A percentile compares a stretch with the other conserved stretches of the same genome.
Evolutionary conservation across 1,140 invertebrate genomes (phyloP).

Genomic region (Cephus cinctus): DNA sequence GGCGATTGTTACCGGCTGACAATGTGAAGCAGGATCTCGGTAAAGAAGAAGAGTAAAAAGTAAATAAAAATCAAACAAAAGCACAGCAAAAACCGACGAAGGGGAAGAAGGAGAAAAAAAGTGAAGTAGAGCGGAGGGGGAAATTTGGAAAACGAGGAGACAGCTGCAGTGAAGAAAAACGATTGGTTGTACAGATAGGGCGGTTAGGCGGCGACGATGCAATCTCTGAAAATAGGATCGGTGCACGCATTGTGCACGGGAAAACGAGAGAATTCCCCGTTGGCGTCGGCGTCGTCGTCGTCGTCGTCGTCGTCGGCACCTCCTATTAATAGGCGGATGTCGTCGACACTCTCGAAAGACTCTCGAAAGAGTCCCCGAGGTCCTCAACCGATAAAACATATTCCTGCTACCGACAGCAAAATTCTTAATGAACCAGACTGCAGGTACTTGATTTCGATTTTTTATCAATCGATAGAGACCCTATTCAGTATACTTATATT

Average conservation of each 20-base stretch:
- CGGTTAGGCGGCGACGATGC: conserved; percentile 31
- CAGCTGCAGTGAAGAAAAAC: conserved; percentile 34
- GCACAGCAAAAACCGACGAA: too few species aligned
- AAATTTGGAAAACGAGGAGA: conserved; percentile 28
- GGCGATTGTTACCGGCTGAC: too few species aligned
- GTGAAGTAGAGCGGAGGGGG: too few species aligned
- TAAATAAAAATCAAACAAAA: too few species aligned
- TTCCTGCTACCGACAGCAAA: too few species aligned
- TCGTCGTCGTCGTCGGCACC: background rate
- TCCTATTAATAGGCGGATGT: conserved; percentile 3
- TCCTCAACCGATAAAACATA: background rate
- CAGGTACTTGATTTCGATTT: too few species aligned
- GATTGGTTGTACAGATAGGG: conserved; percentile 35
- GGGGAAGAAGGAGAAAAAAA: background rate
- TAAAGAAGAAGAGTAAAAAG: too few species aligned
- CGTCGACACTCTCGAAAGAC: background rate
- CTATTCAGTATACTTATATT: too few species aligned
- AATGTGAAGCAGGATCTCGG: too few species aligned
- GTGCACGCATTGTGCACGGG: conserved; percentile 38
- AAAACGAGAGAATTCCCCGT: conserved; percentile 6
- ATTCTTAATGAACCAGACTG: too few species aligned
- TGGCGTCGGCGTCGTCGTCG: conserved; percentile 1
- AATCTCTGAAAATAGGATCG: conserved; percentile 50
- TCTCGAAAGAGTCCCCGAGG: too few species aligned
- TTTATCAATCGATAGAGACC: too few species aligned